Percentiles rank a stretch among this genome's conserved stretches.
These are phyloP conservation scores for Diadromus collaris DNA, from an alignment of 2,888 invertebrate genomes.

Conservation along the genomic window DNA sequence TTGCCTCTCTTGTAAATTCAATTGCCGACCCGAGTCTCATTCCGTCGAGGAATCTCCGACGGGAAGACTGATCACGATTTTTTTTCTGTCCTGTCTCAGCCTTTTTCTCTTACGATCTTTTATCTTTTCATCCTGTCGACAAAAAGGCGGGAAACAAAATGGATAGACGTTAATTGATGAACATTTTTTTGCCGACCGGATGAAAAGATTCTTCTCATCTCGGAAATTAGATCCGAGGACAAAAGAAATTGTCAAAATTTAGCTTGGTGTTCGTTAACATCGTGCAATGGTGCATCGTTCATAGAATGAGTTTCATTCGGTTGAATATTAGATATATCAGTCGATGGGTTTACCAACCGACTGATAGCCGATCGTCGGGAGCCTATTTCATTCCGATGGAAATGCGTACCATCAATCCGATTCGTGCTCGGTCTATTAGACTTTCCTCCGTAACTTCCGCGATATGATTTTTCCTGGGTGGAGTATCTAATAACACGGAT, in stretches of 20 bases:
- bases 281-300: conserved; percentile 33
- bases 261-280: neutral
- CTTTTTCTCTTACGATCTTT: neutral
- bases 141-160: neutral
- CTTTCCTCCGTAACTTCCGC: conserved; percentile 21
- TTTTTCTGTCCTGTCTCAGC: neutral
- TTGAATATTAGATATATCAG: conserved; percentile 31
- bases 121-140: neutral
- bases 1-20: conserved; percentile 22
- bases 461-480: conserved; percentile 15
- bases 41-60: conserved; percentile 6
- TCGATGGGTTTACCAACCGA: neutral
- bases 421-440: conserved; percentile 38
- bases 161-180: conserved; percentile 17
- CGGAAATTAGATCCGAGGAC: neutral
- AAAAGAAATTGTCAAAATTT: neutral
- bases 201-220: neutral
- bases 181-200: neutral
- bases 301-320: conserved; percentile 6
- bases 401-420: conserved; percentile 61
- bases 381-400: conserved; percentile 57
- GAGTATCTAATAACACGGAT: conserved; percentile 29
- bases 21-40: conserved; percentile 14
- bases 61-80: conserved; percentile 30
- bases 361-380: conserved; percentile 34